Evolutionary conservation across 2,797 vertebrate species (phyloP).

Genomic region (Cottoperca gobio): DNA sequence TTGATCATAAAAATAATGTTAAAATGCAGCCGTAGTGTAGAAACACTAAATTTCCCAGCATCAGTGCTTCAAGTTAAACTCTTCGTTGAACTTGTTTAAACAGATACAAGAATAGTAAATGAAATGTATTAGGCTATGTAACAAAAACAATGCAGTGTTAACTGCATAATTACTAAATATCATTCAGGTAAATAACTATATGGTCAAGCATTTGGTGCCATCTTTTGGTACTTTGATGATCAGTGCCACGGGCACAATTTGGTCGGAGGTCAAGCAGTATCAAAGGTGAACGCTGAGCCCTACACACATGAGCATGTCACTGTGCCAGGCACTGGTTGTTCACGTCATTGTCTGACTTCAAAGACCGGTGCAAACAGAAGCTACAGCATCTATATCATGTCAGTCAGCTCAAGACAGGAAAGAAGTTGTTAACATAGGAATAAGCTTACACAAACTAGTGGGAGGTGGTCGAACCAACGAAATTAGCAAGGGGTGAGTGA

Average conservation of each 20-base stretch:
- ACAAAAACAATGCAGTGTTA: background rate
- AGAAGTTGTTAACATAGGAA: conserved; percentile 3
- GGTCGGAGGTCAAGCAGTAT: background rate
- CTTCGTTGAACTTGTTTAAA: background rate
- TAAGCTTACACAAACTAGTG: background rate
- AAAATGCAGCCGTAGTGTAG: background rate
- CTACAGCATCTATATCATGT: background rate
- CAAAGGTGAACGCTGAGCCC: background rate
- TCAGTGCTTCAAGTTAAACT: background rate
- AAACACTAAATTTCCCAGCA: background rate
- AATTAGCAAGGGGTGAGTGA: background rate
- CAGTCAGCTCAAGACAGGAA: background rate
- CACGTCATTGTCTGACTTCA: background rate
- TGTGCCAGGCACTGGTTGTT: background rate
- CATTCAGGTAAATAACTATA: background rate
- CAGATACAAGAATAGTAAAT: background rate
- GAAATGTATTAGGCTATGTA: background rate
- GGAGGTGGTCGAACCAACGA: background rate
- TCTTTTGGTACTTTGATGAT: background rate
- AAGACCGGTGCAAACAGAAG: background rate
- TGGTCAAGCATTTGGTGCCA: background rate
- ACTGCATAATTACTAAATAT: background rate
- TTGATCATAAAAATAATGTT: background rate
- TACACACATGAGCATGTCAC: background rate
- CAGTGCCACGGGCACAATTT: background rate